These are phyloP conservation scores for Sphaerodactylus townsendi DNA, from an alignment of 2,113 vertebrate species.

Conservation along the genomic window DNA sequence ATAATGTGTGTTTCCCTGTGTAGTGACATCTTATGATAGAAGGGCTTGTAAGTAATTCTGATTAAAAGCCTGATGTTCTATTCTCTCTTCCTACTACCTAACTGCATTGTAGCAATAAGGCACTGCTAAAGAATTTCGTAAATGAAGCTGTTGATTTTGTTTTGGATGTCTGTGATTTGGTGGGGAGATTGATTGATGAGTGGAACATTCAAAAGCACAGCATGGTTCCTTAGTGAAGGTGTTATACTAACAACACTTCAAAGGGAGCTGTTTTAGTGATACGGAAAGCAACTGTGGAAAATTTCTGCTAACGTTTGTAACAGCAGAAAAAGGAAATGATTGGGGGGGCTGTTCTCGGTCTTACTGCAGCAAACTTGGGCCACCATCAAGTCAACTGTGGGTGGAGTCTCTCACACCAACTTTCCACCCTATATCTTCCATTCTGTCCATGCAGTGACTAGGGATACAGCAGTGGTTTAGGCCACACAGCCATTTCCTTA, in stretches of 20 bases:
- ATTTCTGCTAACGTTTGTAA: conserved; percentile 7
- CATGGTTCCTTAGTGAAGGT: conserved; percentile 17
- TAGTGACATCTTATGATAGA: conserved; percentile 15
- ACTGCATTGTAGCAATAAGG: conserved; percentile 1
- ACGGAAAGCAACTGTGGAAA: conserved; percentile 16
- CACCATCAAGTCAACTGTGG: not conserved
- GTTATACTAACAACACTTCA: conserved; percentile 30
- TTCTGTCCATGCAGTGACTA: not conserved
- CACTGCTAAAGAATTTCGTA: conserved; percentile 17
- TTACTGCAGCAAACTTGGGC: not conserved
- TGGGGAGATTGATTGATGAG: conserved; percentile 22
- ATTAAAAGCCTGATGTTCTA: conserved; percentile 42
- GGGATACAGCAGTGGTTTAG: not conserved
- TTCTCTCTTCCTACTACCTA: conserved; percentile 16
- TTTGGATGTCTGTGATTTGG: conserved; percentile 9
- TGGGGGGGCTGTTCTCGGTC: not conserved
- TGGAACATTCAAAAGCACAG: conserved; percentile 45
- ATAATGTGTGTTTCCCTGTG: not conserved
- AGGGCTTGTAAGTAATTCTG: conserved; percentile 38
- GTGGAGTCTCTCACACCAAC: not conserved
- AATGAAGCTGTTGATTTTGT: conserved; percentile 39
- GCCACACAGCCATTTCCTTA: not conserved
- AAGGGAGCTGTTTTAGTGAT: conserved; percentile 37
- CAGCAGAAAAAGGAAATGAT: conserved; percentile 13
- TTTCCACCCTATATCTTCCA: not conserved